Evolutionary conservation across 2,888 invertebrate genomes (phyloP).

Genomic region (Tachina lurida): DNA sequence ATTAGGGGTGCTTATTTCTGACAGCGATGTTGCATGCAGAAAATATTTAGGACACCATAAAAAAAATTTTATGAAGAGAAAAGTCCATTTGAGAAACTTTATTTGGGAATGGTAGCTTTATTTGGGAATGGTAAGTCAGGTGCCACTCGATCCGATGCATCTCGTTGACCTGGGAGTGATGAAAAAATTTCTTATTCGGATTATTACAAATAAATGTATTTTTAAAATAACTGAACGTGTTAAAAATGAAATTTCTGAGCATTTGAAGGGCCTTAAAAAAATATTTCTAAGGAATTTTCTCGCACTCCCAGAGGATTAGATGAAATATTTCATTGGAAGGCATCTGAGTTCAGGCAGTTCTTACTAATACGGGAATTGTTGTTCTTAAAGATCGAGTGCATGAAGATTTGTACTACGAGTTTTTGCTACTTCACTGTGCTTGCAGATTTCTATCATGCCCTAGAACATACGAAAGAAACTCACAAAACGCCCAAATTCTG

Average conservation of each 20-base stretch:
- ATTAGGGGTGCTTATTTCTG: conserved; percentile 45
- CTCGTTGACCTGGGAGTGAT: background rate
- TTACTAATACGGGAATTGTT: conserved; percentile 36
- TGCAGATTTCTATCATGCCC: conserved; percentile 45
- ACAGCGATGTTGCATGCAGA: conserved; percentile 48
- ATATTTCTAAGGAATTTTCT: conserved; percentile 41
- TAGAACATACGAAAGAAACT: conserved; percentile 21
- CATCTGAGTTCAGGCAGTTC: conserved; percentile 42
- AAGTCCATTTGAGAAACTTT: conserved; percentile 34
- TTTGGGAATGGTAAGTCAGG: background rate
- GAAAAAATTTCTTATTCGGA: conserved; percentile 30
- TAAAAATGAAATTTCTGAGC: conserved; percentile 26
- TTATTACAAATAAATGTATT: conserved; percentile 47
- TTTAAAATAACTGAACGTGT: conserved; percentile 30
- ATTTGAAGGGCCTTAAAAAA: conserved; percentile 32
- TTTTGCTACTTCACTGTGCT: conserved; percentile 44
- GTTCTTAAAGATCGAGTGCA: conserved; percentile 45
- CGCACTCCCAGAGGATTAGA: conserved; percentile 36
- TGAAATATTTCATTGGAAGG: conserved; percentile 40
- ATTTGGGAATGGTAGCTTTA: too few relatives aligned
- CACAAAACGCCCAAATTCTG: conserved; percentile 28
- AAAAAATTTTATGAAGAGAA: conserved; percentile 13
- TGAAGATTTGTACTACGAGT: conserved; percentile 42
- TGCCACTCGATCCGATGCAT: background rate
- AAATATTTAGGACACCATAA: conserved; percentile 38